A percentile compares a stretch with the other conserved stretches of the same genome.
phyloP scores from a whole-genome alignment of 1,140 invertebrate species.

The Macrocentrus cingulum region DNA sequence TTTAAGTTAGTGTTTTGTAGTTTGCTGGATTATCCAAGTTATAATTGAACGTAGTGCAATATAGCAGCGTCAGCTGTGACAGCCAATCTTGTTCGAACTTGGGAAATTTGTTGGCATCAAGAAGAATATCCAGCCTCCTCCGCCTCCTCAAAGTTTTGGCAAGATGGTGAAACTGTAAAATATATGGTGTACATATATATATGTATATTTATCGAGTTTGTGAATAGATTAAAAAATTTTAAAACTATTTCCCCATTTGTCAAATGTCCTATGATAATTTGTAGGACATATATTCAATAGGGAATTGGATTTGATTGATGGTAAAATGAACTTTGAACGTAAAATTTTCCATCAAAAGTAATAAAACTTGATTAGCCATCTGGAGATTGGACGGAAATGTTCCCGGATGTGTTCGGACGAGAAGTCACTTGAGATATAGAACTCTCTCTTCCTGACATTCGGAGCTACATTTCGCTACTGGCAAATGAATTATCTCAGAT shows the following conservation, averaged over 20 bases:
- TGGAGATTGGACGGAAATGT: conserved; percentile 7
- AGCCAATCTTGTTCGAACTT: conserved; percentile 8
- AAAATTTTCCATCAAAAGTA: background rate
- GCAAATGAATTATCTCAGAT: conserved; percentile 13
- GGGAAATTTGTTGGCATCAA: background rate
- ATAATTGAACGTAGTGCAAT: background rate
- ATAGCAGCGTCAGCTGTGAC: conserved; percentile 5
- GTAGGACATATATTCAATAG: no score
- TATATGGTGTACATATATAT: background rate
- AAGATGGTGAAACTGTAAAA: background rate
- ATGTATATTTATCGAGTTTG: no score
- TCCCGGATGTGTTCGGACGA: background rate
- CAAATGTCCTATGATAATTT: no score
- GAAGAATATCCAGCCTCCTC: no score
- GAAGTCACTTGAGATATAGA: conserved; percentile 4
- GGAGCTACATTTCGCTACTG: conserved; percentile 1
- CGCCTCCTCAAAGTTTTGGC: no score
- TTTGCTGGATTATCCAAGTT: background rate
- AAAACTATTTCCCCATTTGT: no score
- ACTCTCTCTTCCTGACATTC: no score
- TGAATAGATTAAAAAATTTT: no score
- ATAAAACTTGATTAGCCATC: conserved; percentile 1
- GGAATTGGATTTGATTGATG: no score
- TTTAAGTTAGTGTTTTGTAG: background rate
- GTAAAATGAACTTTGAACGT: background rate